Conservation (phyloP, 1,140 invertebrate genomes). For the Onthophagus taurus region DNA sequence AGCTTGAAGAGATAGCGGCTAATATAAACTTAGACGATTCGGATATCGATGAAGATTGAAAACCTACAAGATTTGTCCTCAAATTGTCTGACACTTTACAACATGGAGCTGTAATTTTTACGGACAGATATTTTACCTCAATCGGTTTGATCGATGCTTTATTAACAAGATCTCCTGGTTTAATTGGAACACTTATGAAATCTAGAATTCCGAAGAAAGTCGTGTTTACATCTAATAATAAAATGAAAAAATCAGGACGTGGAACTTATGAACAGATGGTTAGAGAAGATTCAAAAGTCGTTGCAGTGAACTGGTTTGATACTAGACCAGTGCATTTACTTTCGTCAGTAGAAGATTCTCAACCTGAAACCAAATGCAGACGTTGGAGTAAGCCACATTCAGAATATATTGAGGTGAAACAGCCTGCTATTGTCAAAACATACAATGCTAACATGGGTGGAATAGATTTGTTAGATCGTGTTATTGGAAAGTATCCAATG, state of each 20-base stretch:
- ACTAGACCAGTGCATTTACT: neutral
- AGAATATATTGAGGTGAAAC: slow-evolving; percentile 5
- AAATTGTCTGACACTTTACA: slow-evolving; percentile 16
- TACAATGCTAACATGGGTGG: slow-evolving; percentile 39
- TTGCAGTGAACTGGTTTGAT: slow-evolving; percentile 9
- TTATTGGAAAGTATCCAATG: slow-evolving; percentile 1
- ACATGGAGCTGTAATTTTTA: neutral
- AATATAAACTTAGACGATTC: too few relatives aligned
- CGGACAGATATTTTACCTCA: slow-evolving; percentile 17
- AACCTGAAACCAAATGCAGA: neutral
- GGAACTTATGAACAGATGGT: slow-evolving; percentile 12
- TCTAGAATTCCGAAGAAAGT: slow-evolving; percentile 11
- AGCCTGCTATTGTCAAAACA: slow-evolving; percentile 13
- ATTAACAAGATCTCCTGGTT: slow-evolving; percentile 2
- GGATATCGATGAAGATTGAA: too few relatives aligned
- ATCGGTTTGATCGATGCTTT: slow-evolving; percentile 16
- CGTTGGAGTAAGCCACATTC: neutral
- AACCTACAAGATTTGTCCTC: too few relatives aligned
- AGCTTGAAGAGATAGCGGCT: too few relatives aligned
- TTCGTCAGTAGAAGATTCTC: neutral
- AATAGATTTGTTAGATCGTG: slow-evolving; percentile 29
- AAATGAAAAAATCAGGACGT: slow-evolving; percentile 13
- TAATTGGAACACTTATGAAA: slow-evolving; percentile 16
- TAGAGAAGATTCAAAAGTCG: slow-evolving; percentile 13
- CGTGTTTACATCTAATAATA: slow-evolving; percentile 10